These are phyloP conservation scores for Prostheceraeus crozeri DNA, from an alignment of 2,888 invertebrate species.

Conservation along the genomic window DNA sequence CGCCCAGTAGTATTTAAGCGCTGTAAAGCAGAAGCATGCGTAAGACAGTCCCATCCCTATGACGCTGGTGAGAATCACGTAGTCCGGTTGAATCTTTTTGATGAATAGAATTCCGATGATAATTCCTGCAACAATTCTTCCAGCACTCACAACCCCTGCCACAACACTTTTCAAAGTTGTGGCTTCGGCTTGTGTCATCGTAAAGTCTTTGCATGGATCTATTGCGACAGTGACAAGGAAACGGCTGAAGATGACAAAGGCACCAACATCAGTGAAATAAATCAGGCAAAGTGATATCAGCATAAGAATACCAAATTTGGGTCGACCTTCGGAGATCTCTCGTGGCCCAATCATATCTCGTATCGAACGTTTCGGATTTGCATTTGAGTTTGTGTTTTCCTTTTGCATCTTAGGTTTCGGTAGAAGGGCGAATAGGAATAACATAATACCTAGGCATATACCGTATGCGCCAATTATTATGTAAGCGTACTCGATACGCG, in stretches of 20 bases:
- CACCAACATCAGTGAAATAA: conserved; percentile 2
- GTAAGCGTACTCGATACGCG: conserved; percentile 14
- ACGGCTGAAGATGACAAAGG: neutral
- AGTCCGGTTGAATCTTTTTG: too few species aligned
- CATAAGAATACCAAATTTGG: neutral
- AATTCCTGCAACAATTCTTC: neutral
- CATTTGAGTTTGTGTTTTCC: neutral
- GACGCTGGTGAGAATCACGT: too few species aligned
- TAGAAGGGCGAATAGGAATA: neutral
- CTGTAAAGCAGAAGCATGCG: too few species aligned
- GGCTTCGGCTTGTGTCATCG: neutral
- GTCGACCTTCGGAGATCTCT: neutral
- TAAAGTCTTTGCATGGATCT: conserved; percentile 5
- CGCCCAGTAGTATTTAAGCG: too few species aligned
- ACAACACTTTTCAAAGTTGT: neutral
- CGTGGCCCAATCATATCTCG: neutral
- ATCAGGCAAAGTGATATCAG: neutral
- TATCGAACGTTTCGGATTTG: neutral
- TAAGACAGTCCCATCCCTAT: too few species aligned
- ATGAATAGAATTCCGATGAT: too few species aligned
- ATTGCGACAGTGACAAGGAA: neutral
- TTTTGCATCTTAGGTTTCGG: neutral
- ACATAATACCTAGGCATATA: neutral
- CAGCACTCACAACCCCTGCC: neutral
- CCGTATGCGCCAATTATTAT: neutral